Conservation (phyloP, 2,797 vertebrate species). For the Telmatherina bonti region DNA sequence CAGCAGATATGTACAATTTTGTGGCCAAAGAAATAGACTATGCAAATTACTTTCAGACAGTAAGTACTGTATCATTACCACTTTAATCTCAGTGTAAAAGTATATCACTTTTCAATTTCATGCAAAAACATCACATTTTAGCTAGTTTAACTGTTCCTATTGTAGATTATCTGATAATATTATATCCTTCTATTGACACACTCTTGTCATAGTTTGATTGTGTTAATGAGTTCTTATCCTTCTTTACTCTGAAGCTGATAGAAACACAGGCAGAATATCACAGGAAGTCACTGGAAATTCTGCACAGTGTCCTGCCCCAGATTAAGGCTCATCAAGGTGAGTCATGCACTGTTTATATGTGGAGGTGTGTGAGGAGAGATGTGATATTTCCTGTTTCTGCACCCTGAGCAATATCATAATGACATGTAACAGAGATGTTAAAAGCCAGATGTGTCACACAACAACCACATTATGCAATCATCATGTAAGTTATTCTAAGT, state of each 20-base stretch:
- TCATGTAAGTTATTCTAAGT: slow-evolving; percentile 23
- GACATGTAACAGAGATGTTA: slow-evolving; percentile 29
- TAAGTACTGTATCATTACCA: slow-evolving; percentile 73
- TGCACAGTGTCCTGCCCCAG: slow-evolving; percentile 93
- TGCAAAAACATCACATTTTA: neutral
- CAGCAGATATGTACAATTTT: slow-evolving; percentile 99
- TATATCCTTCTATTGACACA: neutral
- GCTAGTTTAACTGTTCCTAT: neutral
- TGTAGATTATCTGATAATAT: neutral
- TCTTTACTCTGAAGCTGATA: slow-evolving; percentile 85
- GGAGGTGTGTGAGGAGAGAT: slow-evolving; percentile 25
- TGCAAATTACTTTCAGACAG: slow-evolving; percentile 98
- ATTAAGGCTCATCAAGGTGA: slow-evolving; percentile 98
- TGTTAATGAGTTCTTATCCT: slow-evolving; percentile 10
- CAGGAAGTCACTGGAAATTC: slow-evolving; percentile 91
- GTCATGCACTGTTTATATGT: slow-evolving; percentile 57
- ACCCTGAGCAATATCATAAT: slow-evolving; percentile 42
- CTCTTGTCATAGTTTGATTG: neutral
- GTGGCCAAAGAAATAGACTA: slow-evolving; percentile 99
- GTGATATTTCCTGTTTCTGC: slow-evolving; percentile 35
- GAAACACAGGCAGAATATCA: slow-evolving; percentile 97
- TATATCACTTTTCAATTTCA: neutral
- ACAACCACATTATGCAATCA: slow-evolving; percentile 39
- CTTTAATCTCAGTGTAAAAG: neutral
- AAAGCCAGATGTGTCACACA: slow-evolving; percentile 31